Conservation (phyloP, 2,888 invertebrate genomes). For the Mantis religiosa region DNA sequence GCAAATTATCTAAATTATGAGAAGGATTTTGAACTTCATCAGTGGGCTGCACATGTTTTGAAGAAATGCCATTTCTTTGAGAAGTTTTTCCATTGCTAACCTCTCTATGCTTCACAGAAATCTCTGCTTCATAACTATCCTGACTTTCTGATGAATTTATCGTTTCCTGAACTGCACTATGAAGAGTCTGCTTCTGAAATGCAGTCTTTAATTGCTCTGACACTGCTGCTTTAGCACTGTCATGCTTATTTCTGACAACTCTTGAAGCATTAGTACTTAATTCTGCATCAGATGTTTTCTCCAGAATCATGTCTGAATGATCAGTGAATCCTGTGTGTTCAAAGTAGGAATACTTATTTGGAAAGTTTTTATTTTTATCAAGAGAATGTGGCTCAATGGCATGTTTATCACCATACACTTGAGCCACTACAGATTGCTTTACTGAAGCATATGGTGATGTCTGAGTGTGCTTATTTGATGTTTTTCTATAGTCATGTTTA, state of each 20-base stretch:
- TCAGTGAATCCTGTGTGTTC: background rate
- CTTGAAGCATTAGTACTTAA: background rate
- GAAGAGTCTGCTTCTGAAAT: background rate
- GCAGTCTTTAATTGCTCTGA: background rate
- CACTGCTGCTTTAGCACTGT: background rate
- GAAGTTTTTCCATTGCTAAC: background rate
- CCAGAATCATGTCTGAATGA: background rate
- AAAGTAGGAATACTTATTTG: background rate
- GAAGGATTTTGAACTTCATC: background rate
- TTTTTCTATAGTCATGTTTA: conserved; percentile 35
- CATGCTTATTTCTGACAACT: background rate
- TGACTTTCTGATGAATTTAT: background rate
- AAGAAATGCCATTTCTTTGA: background rate
- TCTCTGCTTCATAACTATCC: background rate
- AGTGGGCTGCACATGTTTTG: background rate
- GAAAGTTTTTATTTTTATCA: background rate
- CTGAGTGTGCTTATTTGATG: conserved; percentile 26
- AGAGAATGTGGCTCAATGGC: background rate
- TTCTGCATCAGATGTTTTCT: background rate
- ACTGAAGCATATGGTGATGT: conserved; percentile 12
- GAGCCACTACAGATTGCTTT: conserved; percentile 42
- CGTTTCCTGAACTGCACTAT: background rate
- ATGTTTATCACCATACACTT: conserved; percentile 37
- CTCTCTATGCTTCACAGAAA: no score
- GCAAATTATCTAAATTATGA: conserved; percentile 9